Conservation (phyloP, 2,113 vertebrate genomes). For the Argyrosomus japonicus region DNA sequence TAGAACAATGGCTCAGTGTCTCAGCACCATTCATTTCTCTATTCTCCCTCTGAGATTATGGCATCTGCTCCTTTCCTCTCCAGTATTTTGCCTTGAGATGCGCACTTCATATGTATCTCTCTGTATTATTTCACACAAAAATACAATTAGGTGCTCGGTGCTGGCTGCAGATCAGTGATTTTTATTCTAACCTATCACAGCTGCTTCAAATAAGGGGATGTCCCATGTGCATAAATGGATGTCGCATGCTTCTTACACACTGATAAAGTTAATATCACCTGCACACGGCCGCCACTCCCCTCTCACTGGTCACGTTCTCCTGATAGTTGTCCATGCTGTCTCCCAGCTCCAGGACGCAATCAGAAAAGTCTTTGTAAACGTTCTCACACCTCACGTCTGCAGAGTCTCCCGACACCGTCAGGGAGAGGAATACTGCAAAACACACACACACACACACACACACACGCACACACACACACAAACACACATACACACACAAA, state of each 20-base stretch:
- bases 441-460: neutral
- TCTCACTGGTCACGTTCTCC: constrained; percentile 76
- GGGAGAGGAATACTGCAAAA: constrained; percentile 71
- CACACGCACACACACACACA: neutral
- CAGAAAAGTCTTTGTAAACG: constrained; percentile 84
- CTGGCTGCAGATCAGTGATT: neutral
- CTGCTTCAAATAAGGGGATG: neutral
- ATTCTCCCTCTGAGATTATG: constrained; percentile 60
- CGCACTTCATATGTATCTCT: neutral
- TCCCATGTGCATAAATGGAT: neutral
- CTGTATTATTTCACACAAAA: constrained; percentile 13
- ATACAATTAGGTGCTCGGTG: neutral
- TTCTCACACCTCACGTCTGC: constrained; percentile 73
- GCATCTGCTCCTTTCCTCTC: constrained; percentile 63
- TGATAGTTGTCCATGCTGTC: constrained; percentile 82
- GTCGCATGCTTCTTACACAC: neutral
- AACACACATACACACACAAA: no score
- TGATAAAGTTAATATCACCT: constrained; percentile 63
- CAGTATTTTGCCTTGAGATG: constrained; percentile 32
- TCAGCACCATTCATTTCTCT: constrained; percentile 66
- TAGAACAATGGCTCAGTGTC: constrained; percentile 74
- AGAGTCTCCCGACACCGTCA: constrained; percentile 61
- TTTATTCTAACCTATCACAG: neutral
- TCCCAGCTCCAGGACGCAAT: constrained; percentile 83
- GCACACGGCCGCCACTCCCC: constrained; percentile 77